Conservation (phyloP, 2,888 invertebrate species). For the Doris montereyensis region DNA sequence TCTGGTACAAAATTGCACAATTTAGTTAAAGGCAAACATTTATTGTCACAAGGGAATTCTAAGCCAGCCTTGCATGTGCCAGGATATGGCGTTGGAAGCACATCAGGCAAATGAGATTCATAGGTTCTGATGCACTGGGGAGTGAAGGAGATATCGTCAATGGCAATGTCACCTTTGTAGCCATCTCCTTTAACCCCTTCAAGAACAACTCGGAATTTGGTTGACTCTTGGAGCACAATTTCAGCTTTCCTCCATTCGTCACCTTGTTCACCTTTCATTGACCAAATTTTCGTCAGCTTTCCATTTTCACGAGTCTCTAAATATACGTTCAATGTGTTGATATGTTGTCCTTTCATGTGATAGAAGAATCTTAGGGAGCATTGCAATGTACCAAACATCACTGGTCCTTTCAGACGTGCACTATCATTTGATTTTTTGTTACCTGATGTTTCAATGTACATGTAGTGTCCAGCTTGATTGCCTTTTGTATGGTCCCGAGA, state of each 20-base stretch:
- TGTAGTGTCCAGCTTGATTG: slow-evolving; percentile 61
- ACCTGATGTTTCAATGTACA: slow-evolving; percentile 58
- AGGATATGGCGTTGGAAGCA: slow-evolving; percentile 32
- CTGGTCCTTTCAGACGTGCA: slow-evolving; percentile 59
- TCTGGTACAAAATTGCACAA: slow-evolving; percentile 64
- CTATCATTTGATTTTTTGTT: slow-evolving; percentile 52
- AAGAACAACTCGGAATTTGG: slow-evolving; percentile 62
- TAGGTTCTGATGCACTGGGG: slow-evolving; percentile 53
- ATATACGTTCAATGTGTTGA: slow-evolving; percentile 61
- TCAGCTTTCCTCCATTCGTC: slow-evolving; percentile 58
- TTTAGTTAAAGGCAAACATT: slow-evolving; percentile 52
- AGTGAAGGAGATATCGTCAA: slow-evolving; percentile 69
- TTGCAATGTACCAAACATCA: slow-evolving; percentile 51
- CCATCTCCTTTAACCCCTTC: slow-evolving; percentile 61
- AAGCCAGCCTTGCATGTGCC: slow-evolving; percentile 32
- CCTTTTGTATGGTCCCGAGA: slow-evolving; percentile 60
- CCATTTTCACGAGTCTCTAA: slow-evolving; percentile 55
- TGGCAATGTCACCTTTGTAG: slow-evolving; percentile 65
- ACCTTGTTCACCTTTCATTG: slow-evolving; percentile 44
- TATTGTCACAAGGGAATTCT: slow-evolving; percentile 42
- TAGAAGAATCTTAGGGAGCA: slow-evolving; percentile 67
- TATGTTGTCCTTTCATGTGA: slow-evolving; percentile 62
- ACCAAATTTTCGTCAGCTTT: slow-evolving; percentile 51
- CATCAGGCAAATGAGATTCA: slow-evolving; percentile 26
- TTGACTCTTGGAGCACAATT: slow-evolving; percentile 50